phyloP scores from a whole-genome alignment of 2,888 invertebrate species.

The Poecilobothrus nobilitatus region DNA sequence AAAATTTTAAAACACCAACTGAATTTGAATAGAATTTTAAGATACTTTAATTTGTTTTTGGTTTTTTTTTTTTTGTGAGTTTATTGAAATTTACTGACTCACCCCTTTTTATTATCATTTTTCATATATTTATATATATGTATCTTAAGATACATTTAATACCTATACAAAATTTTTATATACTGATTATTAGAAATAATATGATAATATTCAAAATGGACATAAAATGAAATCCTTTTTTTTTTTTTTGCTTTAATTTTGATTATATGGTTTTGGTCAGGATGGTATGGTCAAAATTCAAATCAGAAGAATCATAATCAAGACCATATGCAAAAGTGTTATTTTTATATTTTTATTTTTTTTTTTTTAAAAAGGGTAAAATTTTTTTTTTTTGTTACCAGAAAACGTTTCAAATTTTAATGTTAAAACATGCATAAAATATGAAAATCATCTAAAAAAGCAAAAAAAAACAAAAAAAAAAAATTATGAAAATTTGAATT shows the following conservation, averaged over 20 bases:
- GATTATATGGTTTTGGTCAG: no score
- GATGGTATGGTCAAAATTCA: neutral
- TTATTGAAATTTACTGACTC: no score
- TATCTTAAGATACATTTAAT: no score
- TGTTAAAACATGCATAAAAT: neutral
- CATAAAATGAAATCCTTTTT: neutral
- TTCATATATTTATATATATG: neutral
- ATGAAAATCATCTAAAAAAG: neutral
- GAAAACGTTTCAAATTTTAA: neutral
- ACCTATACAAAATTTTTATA: no score
- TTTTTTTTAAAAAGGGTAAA: neutral
- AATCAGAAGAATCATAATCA: neutral
- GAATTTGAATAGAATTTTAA: conserved; percentile 2
- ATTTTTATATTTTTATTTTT: neutral
- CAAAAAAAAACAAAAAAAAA: no score
- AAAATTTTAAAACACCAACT: neutral
- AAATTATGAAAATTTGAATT: neutral
- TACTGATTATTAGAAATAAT: no score
- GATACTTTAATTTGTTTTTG: no score
- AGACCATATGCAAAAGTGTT: neutral
- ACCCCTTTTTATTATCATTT: neutral
- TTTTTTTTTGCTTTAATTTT: neutral
- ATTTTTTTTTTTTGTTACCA: neutral
- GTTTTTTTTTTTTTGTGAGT: no score
- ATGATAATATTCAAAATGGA: neutral